Evolutionary conservation across 2,888 invertebrate genomes (phyloP).

Genomic region (Diabrotica balteata): DNA sequence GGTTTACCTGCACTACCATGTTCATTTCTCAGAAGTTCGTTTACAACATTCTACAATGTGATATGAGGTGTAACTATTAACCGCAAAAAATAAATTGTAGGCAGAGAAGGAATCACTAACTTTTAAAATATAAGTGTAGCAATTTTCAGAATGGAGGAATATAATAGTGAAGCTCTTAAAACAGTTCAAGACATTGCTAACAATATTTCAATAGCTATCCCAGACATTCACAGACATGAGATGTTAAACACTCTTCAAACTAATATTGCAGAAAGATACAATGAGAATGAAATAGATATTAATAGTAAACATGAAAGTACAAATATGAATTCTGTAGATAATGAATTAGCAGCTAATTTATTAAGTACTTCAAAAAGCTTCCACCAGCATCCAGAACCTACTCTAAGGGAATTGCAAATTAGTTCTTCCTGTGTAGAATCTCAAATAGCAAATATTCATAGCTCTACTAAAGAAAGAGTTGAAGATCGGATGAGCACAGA

Average conservation of each 20-base stretch:
- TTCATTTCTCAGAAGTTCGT: conserved; percentile 9
- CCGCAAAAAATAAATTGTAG: conserved; percentile 3
- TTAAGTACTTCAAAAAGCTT: too few relatives aligned
- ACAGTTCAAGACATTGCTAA: conserved; percentile 25
- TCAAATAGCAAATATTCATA: conserved; percentile 26
- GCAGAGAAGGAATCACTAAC: too few relatives aligned
- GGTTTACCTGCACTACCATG: conserved; percentile 9
- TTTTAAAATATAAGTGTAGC: conserved; percentile 1
- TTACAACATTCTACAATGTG: conserved; percentile 16
- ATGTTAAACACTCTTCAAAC: conserved; percentile 19
- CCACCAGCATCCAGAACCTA: too few relatives aligned
- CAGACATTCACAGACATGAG: conserved; percentile 23
- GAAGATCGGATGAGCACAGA: conserved; percentile 28
- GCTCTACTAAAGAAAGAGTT: conserved; percentile 36
- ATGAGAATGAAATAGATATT: conserved; percentile 10
- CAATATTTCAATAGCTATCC: conserved; percentile 24
- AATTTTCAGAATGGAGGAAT: conserved; percentile 30
- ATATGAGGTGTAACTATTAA: conserved; percentile 16
- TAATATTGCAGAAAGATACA: conserved; percentile 16
- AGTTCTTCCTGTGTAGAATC: conserved; percentile 21
- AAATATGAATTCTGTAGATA: conserved; percentile 15
- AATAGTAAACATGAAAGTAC: conserved; percentile 12
- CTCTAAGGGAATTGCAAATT: neutral
- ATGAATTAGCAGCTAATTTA: conserved; percentile 17
- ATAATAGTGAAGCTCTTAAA: conserved; percentile 29